Conservation (phyloP, 2,888 invertebrate species). For the Hypselothyrea guttata region DNA sequence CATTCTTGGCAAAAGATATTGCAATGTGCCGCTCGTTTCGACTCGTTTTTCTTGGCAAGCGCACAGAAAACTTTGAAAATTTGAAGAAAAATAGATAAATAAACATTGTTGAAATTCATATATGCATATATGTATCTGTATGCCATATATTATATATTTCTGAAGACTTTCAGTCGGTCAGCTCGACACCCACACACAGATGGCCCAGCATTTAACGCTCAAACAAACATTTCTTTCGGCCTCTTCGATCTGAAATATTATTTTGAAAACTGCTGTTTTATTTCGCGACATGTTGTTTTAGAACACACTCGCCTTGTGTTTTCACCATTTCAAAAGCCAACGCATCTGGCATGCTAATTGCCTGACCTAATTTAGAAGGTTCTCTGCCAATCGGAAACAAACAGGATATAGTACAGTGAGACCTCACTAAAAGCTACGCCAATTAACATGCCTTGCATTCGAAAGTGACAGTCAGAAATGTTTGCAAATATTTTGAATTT, state of each 20-base stretch:
- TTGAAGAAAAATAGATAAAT: conserved; percentile 68
- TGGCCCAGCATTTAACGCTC: conserved; percentile 4
- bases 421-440: too few species aligned
- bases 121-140: too few species aligned
- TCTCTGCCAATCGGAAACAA: conserved; percentile 7
- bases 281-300: conserved; percentile 44
- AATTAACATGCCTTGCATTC: not conserved
- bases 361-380: conserved; percentile 41
- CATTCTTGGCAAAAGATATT: not conserved
- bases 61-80: conserved; percentile 46
- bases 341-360: conserved; percentile 42
- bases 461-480: not conserved
- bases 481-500: too few species aligned
- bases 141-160: too few species aligned
- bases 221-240: conserved; percentile 53
- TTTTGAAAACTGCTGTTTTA: conserved; percentile 29
- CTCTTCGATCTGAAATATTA: conserved; percentile 30
- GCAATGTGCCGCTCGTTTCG: conserved; percentile 60
- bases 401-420: conserved; percentile 6
- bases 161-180: conserved; percentile 39
- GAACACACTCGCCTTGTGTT: conserved; percentile 29
- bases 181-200: conserved; percentile 35
- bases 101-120: conserved; percentile 62
- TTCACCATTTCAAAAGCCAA: conserved; percentile 19
- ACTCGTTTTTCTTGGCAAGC: conserved; percentile 66